These are phyloP conservation scores for Microdon myrmicae DNA, from an alignment of 2,888 invertebrate genomes.

Conservation along the genomic window DNA sequence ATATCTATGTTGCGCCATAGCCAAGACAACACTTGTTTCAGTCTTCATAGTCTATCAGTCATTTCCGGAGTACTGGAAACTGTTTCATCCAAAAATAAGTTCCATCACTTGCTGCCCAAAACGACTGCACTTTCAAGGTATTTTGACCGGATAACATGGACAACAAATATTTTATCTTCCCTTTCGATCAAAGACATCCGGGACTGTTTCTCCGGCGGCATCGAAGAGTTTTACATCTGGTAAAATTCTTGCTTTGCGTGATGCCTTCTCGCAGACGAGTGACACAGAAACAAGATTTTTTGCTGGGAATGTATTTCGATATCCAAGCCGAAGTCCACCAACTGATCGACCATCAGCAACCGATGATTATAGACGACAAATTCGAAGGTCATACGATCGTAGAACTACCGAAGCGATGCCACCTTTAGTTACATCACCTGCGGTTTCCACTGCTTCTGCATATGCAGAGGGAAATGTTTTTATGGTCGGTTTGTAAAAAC, in stretches of 20 bases:
- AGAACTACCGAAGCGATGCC: conserved; percentile 59
- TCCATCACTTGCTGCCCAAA: conserved; percentile 23
- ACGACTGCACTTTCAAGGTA: conserved; percentile 10
- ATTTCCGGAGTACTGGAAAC: conserved; percentile 23
- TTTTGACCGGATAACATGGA: conserved; percentile 34
- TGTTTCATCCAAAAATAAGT: conserved; percentile 7
- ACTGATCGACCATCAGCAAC: conserved; percentile 50
- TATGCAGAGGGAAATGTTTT: conserved; percentile 63
- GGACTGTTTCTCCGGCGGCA: conserved; percentile 42
- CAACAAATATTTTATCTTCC: conserved; percentile 8
- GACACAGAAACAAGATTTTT: conserved; percentile 60
- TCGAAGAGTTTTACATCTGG: conserved; percentile 55
- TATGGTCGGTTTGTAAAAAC: conserved; percentile 57
- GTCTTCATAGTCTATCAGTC: conserved; percentile 4
- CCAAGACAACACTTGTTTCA: conserved; percentile 2
- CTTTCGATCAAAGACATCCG: conserved; percentile 27
- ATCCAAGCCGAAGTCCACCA: conserved; percentile 55
- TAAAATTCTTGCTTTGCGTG: conserved; percentile 60
- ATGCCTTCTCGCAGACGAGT: conserved; percentile 66
- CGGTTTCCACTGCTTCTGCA: conserved; percentile 51
- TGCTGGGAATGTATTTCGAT: conserved; percentile 50
- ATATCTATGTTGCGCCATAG: conserved; percentile 6
- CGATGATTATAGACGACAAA: conserved; percentile 44
- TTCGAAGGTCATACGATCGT: conserved; percentile 57
- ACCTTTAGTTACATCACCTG: conserved; percentile 27